phyloP scores from a whole-genome alignment of 2,797 vertebrate species.

The Enteromius fasciolatus region DNA sequence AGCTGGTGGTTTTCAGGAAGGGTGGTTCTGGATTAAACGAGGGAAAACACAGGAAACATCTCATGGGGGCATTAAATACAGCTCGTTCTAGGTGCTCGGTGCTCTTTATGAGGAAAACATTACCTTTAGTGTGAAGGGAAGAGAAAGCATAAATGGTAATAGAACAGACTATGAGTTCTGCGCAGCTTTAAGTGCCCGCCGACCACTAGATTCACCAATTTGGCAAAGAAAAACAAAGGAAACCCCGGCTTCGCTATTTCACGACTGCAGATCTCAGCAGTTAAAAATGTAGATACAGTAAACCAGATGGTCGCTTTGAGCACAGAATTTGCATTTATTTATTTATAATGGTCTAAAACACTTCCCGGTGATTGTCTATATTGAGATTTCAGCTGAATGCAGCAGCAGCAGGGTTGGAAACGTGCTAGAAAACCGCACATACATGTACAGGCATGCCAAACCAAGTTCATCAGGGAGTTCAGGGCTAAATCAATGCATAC shows the following conservation, averaged over 20 bases:
- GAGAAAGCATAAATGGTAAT: slow-evolving; percentile 36
- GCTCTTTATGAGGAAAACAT: slow-evolving; percentile 40
- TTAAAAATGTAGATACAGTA: slow-evolving; percentile 75
- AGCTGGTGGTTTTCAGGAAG: slow-evolving; percentile 39
- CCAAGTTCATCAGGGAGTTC: slow-evolving; percentile 79
- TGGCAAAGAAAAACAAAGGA: slow-evolving; percentile 73
- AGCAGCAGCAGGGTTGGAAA: slow-evolving; percentile 68
- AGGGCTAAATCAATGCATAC: slow-evolving; percentile 79
- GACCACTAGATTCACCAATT: slow-evolving; percentile 61
- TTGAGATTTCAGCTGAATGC: slow-evolving; percentile 68
- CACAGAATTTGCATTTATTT: slow-evolving; percentile 76
- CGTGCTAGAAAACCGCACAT: slow-evolving; percentile 74
- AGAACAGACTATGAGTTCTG: slow-evolving; percentile 24
- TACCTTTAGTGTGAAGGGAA: slow-evolving; percentile 39
- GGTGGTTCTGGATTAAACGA: slow-evolving; percentile 49
- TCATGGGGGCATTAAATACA: slow-evolving; percentile 34
- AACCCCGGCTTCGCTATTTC: slow-evolving; percentile 71
- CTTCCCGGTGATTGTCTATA: slow-evolving; percentile 79
- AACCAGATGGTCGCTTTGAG: slow-evolving; percentile 73
- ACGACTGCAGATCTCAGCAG: slow-evolving; percentile 67
- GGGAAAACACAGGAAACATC: slow-evolving; percentile 40
- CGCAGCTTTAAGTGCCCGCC: neutral
- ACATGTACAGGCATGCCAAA: slow-evolving; percentile 61
- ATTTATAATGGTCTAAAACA: slow-evolving; percentile 78
- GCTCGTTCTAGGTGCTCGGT: slow-evolving; percentile 28